Evolutionary conservation across 92 coral and sea anemone genomes (phyloP).

Genomic region (Parazoanthus swiftii): DNA sequence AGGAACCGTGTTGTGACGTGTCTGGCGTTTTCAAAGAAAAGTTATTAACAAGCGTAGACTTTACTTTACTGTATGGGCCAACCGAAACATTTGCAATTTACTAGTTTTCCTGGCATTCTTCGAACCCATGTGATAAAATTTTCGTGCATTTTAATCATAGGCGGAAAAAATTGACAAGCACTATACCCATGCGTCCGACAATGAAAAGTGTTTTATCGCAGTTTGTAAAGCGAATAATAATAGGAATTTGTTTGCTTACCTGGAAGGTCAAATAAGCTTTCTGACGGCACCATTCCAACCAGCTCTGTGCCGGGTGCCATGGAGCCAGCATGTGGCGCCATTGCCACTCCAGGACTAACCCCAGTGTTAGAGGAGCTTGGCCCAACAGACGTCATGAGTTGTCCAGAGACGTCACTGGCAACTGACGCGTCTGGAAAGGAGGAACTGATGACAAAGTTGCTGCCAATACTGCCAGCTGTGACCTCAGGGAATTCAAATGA

Average conservation of each 20-base stretch:
- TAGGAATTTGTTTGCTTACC: not conserved
- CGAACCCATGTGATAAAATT: no score
- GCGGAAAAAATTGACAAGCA: not conserved
- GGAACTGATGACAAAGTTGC: conserved; percentile 46
- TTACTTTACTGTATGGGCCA: no score
- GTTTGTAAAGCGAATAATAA: not conserved
- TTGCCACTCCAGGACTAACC: not conserved
- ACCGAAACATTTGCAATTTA: no score
- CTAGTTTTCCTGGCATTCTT: no score
- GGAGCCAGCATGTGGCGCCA: conserved; percentile 1
- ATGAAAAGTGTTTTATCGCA: not conserved
- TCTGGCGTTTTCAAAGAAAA: no score
- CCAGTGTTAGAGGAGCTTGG: conserved; percentile 39
- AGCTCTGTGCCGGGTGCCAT: conserved; percentile 26
- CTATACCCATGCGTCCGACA: not conserved
- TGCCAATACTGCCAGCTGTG: conserved; percentile 20
- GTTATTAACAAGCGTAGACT: no score
- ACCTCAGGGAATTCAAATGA: conserved; percentile 47
- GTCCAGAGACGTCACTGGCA: conserved; percentile 34
- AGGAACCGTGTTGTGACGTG: no score
- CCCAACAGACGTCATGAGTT: conserved; percentile 45
- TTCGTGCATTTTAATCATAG: no score
- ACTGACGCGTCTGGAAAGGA: conserved; percentile 53
- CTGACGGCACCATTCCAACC: conserved; percentile 37
- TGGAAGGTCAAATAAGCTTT: conserved; percentile 27